phyloP scores from a whole-genome alignment of 2,888 invertebrate genomes.

The Euphydryas editha region DNA sequence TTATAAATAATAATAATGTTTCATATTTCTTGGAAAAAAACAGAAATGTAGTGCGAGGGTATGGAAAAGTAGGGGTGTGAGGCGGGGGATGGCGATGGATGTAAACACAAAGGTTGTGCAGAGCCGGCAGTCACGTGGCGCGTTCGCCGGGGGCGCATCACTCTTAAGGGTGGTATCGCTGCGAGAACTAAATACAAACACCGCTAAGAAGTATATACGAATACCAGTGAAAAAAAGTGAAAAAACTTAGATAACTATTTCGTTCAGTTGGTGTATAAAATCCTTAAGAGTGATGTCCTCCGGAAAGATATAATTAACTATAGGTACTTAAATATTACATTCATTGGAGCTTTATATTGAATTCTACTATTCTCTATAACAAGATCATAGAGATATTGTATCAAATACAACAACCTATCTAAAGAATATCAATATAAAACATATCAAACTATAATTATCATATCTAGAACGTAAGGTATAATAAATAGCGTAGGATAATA shows the following conservation, averaged over 20 bases:
- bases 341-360: constrained; percentile 22
- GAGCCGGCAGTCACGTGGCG: constrained; percentile 82
- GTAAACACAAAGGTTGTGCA: constrained; percentile 77
- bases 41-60: constrained; percentile 46
- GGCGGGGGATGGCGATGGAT: constrained; percentile 57
- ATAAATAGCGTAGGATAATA: constrained; percentile 22
- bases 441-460: constrained; percentile 72
- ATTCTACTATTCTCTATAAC: constrained; percentile 15
- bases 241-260: constrained; percentile 13
- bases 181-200: constrained; percentile 42
- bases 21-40: constrained; percentile 5
- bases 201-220: constrained; percentile 38
- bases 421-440: constrained; percentile 81
- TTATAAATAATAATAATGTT: neutral
- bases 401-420: constrained; percentile 77
- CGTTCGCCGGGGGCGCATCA: constrained; percentile 81
- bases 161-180: constrained; percentile 69
- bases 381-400: constrained; percentile 64
- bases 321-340: constrained; percentile 26
- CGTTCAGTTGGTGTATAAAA: constrained; percentile 36
- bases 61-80: constrained; percentile 50
- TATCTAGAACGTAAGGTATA: constrained; percentile 53
- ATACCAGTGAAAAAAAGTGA: constrained; percentile 36
- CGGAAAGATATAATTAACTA: constrained; percentile 45
- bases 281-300: constrained; percentile 77